A percentile compares a stretch with the other conserved stretches of the same genome.
phyloP scores from a whole-genome alignment of 1,140 invertebrate species.

The Drosophila subpulchrella region DNA sequence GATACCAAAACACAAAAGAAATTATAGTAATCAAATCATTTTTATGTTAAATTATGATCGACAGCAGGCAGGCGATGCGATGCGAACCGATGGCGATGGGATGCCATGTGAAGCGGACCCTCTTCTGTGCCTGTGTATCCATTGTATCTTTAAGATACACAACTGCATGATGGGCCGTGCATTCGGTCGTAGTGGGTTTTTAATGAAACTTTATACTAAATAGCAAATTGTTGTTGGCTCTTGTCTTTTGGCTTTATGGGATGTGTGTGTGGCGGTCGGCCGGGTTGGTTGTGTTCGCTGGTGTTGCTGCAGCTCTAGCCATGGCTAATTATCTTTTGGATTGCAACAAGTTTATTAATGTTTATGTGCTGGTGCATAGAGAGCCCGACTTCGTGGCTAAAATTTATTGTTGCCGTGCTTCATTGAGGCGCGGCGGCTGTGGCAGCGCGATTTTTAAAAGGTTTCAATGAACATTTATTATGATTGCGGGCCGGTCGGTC shows the following conservation, averaged over 20 bases:
- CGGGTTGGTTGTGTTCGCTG: constrained; percentile 7
- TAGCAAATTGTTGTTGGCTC: constrained; percentile 75
- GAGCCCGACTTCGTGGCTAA: constrained; percentile 52
- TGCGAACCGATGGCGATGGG: neutral
- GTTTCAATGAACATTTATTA: constrained; percentile 83
- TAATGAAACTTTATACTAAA: constrained; percentile 83
- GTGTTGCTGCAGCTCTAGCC: constrained; percentile 61
- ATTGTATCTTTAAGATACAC: constrained; percentile 34
- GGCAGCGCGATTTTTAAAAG: constrained; percentile 77
- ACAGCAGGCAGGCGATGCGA: constrained; percentile 73
- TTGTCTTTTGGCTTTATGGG: constrained; percentile 41
- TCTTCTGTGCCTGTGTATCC: constrained; percentile 1
- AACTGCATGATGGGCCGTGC: constrained; percentile 14
- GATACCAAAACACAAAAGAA: constrained; percentile 83
- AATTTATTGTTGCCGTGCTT: constrained; percentile 79
- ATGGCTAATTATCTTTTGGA: constrained; percentile 81
- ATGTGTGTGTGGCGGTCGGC: constrained; percentile 26
- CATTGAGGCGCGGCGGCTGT: constrained; percentile 69
- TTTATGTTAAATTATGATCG: constrained; percentile 84
- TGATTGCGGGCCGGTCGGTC: constrained; percentile 62
- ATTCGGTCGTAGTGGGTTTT: constrained; percentile 63
- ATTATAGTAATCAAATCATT: constrained; percentile 84
- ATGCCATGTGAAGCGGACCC: neutral
- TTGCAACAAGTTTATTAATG: constrained; percentile 84
- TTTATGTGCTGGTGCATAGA: constrained; percentile 60